Evolutionary conservation across 2,797 vertebrate species (phyloP).

Genomic region (Labeo calbasu): DNA sequence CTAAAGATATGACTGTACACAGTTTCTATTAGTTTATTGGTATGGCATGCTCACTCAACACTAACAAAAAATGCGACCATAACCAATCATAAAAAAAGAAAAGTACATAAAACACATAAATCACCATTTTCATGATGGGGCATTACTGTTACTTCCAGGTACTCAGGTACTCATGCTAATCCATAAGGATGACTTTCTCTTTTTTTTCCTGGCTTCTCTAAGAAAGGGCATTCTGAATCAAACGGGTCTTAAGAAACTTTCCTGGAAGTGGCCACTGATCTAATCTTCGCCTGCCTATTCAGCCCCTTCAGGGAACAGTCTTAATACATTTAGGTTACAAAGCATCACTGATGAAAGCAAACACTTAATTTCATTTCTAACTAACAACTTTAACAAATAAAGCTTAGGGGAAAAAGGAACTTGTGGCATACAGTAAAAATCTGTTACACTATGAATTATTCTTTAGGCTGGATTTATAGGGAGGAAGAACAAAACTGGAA

Average conservation of each 20-base stretch:
- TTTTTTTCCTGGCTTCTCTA: not conserved
- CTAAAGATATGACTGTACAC: not conserved
- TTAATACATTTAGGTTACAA: conserved; percentile 1
- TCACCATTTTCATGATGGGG: not conserved
- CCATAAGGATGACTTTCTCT: not conserved
- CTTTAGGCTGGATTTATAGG: not conserved
- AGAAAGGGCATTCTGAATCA: conserved; percentile 7
- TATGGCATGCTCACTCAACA: not conserved
- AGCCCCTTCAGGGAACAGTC: not conserved
- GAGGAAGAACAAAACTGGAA: not conserved
- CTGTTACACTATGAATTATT: not conserved
- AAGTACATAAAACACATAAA: too few relatives aligned
- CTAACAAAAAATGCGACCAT: not conserved
- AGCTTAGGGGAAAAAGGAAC: not conserved
- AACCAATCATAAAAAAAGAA: not conserved
- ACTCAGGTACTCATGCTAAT: not conserved
- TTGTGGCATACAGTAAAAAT: not conserved
- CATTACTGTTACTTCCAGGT: not conserved
- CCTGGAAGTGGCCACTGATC: conserved; percentile 10
- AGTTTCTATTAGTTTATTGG: not conserved
- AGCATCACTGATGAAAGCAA: conserved; percentile 2
- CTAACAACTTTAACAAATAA: not conserved
- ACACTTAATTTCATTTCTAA: not conserved
- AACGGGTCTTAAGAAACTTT: not conserved
- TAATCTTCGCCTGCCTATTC: not conserved